A percentile compares a stretch with the other conserved stretches of the same genome.
These are phyloP conservation scores for Gadopsis marmoratus DNA, from an alignment of 2,797 vertebrate species.

Conservation along the genomic window DNA sequence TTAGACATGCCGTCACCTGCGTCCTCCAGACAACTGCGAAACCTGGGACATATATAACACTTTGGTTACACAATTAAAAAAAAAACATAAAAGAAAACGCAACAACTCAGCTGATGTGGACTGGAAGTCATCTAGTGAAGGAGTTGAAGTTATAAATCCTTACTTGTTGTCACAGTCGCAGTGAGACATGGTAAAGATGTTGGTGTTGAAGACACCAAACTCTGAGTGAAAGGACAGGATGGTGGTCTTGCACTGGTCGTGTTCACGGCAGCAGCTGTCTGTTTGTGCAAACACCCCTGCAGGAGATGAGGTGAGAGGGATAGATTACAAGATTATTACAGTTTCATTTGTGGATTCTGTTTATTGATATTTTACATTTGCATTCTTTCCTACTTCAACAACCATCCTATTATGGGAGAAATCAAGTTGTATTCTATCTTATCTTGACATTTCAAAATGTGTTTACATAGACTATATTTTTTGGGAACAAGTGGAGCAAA, in stretches of 20 bases:
- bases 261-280: conserved; percentile 91
- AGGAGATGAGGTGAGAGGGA: not conserved
- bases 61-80: not conserved
- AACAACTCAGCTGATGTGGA: rapidly evolving
- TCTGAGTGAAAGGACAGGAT: conserved; percentile 87
- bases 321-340: not conserved
- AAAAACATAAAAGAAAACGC: too few relatives aligned
- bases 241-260: conserved; percentile 89
- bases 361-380: too few relatives aligned
- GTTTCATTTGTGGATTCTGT: too few relatives aligned
- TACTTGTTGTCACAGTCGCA: conserved; percentile 90
- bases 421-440: too few relatives aligned
- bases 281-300: conserved; percentile 84
- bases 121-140: too few relatives aligned
- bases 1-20: conserved; percentile 85
- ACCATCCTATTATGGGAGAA: too few relatives aligned
- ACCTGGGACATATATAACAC: conserved; percentile 74
- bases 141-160: not conserved
- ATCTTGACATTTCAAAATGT: not conserved
- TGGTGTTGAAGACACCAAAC: conserved; percentile 90
- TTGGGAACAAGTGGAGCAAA: not conserved
- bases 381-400: too few relatives aligned
- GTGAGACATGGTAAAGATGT: conserved; percentile 92
- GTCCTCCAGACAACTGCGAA: conserved; percentile 84
- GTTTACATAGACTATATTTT: not conserved